Evolutionary conservation across 2,888 invertebrate genomes (phyloP).

Genomic region (Harpalus rubripes): DNA sequence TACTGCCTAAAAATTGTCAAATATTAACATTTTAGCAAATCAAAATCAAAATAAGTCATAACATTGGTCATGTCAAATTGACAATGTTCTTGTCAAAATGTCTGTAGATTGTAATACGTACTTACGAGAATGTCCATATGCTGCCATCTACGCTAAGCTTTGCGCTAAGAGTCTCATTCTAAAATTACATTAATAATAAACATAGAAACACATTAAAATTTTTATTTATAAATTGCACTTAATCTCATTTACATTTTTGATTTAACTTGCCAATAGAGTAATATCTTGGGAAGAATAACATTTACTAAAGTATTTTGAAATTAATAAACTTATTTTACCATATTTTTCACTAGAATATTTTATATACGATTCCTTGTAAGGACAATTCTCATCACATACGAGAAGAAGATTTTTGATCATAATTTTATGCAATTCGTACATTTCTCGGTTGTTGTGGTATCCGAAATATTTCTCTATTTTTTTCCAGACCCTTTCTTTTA

Average conservation of each 20-base stretch:
- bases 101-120: too few relatives aligned
- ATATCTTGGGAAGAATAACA: constrained; percentile 7
- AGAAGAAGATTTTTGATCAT: constrained; percentile 39
- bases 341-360: constrained; percentile 61
- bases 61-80: too few relatives aligned
- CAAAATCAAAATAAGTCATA: too few relatives aligned
- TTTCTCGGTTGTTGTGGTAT: constrained; percentile 16
- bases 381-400: neutral
- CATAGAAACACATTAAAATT: neutral
- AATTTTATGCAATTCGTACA: constrained; percentile 23
- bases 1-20: too few relatives aligned
- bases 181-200: constrained; percentile 11
- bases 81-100: too few relatives aligned
- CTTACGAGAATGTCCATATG: too few relatives aligned
- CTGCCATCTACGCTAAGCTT: too few relatives aligned
- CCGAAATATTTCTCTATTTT: constrained; percentile 4
- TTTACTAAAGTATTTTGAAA: neutral
- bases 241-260: neutral
- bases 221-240: neutral
- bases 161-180: too few relatives aligned
- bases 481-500: constrained; percentile 19
- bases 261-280: neutral
- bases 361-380: constrained; percentile 24
- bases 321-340: constrained; percentile 33
- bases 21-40: too few relatives aligned